phyloP scores from a whole-genome alignment of 2,113 vertebrate species.

The Felis chaus region DNA sequence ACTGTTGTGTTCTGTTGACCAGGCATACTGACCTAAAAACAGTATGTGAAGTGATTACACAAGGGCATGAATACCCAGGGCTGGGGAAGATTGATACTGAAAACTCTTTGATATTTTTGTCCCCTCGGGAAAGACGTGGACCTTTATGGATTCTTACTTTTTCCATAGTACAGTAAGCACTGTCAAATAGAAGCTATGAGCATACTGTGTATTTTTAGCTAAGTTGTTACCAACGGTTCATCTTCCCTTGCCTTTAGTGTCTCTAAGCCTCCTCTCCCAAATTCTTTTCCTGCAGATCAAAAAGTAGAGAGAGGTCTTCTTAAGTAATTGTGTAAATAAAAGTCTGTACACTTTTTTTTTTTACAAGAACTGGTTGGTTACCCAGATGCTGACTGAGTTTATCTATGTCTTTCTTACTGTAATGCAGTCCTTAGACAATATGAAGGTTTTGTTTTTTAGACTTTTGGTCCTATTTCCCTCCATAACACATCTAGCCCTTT shows the following conservation, averaged over 20 bases:
- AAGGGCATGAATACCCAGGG: background rate
- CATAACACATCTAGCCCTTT: background rate
- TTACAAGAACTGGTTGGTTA: background rate
- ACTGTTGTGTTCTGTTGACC: background rate
- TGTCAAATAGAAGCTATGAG: background rate
- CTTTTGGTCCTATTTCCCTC: background rate
- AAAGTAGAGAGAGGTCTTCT: background rate
- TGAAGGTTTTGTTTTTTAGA: background rate
- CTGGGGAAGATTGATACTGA: background rate
- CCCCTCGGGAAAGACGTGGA: background rate
- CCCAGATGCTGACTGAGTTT: background rate
- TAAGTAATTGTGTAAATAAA: background rate
- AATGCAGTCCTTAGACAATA: background rate
- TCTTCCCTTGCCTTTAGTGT: background rate
- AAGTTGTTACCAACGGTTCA: background rate
- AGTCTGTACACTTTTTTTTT: background rate
- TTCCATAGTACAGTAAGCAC: background rate
- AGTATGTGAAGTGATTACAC: background rate
- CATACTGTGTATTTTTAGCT: background rate
- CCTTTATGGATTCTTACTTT: background rate
- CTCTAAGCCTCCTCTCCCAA: background rate
- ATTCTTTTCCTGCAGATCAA: background rate
- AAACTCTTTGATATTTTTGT: background rate
- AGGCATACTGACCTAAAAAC: background rate
- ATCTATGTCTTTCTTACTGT: background rate